phyloP scores from a whole-genome alignment of 1,140 invertebrate genomes.

The Psilanteris sp. region DNA sequence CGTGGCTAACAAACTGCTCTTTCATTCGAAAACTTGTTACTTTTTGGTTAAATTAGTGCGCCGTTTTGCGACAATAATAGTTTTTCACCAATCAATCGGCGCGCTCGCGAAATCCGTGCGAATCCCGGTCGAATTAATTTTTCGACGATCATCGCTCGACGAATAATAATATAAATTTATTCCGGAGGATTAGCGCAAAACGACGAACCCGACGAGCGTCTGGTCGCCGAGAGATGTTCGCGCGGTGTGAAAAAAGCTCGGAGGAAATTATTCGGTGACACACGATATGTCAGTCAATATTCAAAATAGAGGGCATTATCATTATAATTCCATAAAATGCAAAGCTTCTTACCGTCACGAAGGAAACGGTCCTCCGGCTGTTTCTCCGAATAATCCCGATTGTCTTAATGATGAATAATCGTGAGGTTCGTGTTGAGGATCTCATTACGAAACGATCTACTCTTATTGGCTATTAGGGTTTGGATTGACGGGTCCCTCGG shows the following conservation, averaged over 20 bases:
- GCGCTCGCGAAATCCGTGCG: too few species aligned
- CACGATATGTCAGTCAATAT: conserved; percentile 55
- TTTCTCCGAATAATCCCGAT: conserved; percentile 69
- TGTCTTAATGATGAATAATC: conserved; percentile 75
- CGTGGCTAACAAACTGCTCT: conserved; percentile 75
- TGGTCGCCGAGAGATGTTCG: conserved; percentile 15
- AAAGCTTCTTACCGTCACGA: conserved; percentile 58
- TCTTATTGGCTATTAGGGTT: conserved; percentile 73
- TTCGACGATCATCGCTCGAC: too few species aligned
- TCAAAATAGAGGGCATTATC: conserved; percentile 54
- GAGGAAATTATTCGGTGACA: conserved; percentile 53
- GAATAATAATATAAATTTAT: too few species aligned
- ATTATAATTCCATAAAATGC: conserved; percentile 64
- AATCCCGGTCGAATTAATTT: too few species aligned
- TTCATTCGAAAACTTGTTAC: conserved; percentile 61
- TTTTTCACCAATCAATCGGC: too few species aligned
- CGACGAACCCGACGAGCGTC: conserved; percentile 11
- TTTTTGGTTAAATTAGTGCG: conserved; percentile 39
- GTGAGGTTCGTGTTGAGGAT: conserved; percentile 72
- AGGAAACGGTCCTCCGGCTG: conserved; percentile 56
- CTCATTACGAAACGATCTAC: conserved; percentile 74
- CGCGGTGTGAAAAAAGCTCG: too few species aligned
- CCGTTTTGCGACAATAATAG: conserved; percentile 15
- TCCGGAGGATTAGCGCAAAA: conserved; percentile 6
- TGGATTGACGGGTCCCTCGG: conserved; percentile 43